Evolutionary conservation across 1,140 invertebrate genomes (phyloP).

Genomic region (Drosophila navojoa): DNA sequence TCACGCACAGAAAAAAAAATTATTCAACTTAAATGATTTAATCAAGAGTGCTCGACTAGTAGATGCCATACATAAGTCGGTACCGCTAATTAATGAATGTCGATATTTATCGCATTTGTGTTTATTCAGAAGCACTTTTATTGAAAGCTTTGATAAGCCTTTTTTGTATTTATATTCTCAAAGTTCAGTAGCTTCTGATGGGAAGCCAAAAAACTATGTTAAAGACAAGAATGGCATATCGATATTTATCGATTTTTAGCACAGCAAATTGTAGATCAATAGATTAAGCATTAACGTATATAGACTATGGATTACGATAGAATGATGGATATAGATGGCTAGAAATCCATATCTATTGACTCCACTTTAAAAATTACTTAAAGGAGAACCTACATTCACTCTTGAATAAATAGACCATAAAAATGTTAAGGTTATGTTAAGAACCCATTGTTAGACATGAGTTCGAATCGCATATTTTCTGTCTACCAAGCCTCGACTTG

Average conservation of each 20-base stretch:
- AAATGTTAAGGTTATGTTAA: slow-evolving; percentile 38
- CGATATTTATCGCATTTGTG: neutral
- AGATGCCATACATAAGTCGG: neutral
- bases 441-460: slow-evolving; percentile 4
- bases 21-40: slow-evolving; percentile 2
- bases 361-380: no score
- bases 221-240: no score
- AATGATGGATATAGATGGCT: neutral
- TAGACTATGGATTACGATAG: no score
- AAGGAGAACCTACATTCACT: no score
- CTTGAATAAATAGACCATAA: slow-evolving; percentile 4
- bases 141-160: no score
- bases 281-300: no score
- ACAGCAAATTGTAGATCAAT: no score
- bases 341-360: neutral
- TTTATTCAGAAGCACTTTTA: no score
- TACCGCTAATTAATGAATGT: neutral
- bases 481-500: slow-evolving; percentile 5
- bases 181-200: no score
- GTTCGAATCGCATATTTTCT: neutral
- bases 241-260: no score
- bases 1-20: slow-evolving; percentile 20
- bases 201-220: no score
- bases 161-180: no score
- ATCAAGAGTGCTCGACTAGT: slow-evolving; percentile 13